phyloP scores from a whole-genome alignment of 2,113 vertebrate genomes.

The Spheniscus mendiculus region DNA sequence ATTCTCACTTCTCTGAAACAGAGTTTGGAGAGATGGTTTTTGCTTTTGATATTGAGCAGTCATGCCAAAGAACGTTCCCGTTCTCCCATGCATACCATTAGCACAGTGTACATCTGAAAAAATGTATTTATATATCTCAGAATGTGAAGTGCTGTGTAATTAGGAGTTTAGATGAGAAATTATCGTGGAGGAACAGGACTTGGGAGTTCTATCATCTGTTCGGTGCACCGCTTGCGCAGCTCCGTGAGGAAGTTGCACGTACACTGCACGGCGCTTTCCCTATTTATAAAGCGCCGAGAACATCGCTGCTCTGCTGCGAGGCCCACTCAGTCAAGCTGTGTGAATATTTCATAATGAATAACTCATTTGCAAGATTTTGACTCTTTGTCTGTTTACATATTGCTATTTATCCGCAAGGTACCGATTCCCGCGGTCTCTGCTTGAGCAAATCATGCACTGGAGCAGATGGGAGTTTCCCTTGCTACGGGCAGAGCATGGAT shows the following conservation, averaged over 20 bases:
- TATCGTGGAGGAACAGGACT: neutral
- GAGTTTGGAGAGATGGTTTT: neutral
- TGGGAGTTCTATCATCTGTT: conserved; percentile 43
- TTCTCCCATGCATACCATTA: conserved; percentile 58
- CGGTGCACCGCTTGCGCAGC: neutral
- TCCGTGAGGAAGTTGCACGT: neutral
- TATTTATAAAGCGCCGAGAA: conserved; percentile 4
- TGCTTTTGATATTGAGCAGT: neutral
- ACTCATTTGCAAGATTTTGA: neutral
- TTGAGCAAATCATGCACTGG: accelerated
- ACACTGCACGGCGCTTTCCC: neutral
- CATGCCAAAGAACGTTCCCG: conserved; percentile 12
- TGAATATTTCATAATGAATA: neutral
- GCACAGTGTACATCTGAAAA: conserved; percentile 61
- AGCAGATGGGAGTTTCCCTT: neutral
- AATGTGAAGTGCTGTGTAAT: conserved; percentile 49
- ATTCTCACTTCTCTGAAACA: neutral
- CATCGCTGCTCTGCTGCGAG: neutral
- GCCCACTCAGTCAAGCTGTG: conserved; percentile 55
- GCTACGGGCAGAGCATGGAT: neutral
- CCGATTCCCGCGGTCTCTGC: neutral
- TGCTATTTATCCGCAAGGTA: neutral
- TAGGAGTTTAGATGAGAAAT: conserved; percentile 45
- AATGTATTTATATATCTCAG: conserved; percentile 45
- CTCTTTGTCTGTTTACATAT: neutral